Evolutionary conservation across 2,113 vertebrate species (phyloP).

Genomic region (Paracanthobrama guichenoti): DNA sequence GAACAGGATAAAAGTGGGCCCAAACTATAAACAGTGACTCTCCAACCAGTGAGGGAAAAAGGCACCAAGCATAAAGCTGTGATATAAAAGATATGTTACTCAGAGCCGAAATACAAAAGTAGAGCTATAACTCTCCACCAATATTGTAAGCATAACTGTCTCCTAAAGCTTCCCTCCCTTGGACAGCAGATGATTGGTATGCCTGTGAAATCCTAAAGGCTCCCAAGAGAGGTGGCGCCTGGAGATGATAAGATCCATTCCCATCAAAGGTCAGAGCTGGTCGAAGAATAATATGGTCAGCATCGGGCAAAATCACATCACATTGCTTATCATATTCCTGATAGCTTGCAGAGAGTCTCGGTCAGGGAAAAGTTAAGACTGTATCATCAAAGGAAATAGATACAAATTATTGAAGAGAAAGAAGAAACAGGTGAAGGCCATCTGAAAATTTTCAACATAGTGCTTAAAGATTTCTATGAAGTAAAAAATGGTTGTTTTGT

Average conservation of each 20-base stretch:
- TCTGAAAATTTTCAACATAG: background rate
- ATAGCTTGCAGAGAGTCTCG: conserved; percentile 30
- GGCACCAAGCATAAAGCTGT: background rate
- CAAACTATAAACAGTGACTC: background rate
- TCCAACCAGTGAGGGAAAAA: background rate
- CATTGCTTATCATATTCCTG: conserved; percentile 42
- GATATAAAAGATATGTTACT: conserved; percentile 20
- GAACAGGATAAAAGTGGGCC: background rate
- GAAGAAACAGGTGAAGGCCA: background rate
- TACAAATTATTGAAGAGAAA: background rate
- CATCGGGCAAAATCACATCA: conserved; percentile 43
- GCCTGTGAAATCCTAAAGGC: conserved; percentile 44
- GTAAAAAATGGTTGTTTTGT: background rate
- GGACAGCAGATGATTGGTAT: conserved; percentile 40
- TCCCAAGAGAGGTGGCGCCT: conserved; percentile 35
- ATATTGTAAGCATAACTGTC: conserved; percentile 18
- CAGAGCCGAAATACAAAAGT: conserved; percentile 18
- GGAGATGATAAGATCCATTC: conserved; percentile 47
- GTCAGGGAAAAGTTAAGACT: background rate
- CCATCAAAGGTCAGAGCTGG: conserved; percentile 52
- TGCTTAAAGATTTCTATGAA: background rate
- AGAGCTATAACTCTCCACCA: conserved; percentile 30
- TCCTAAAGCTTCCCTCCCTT: conserved; percentile 10
- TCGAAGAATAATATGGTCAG: conserved; percentile 49
- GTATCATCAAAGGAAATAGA: background rate